Conservation (phyloP, 2,888 invertebrate species). For the Metallyticus violacea region DNA sequence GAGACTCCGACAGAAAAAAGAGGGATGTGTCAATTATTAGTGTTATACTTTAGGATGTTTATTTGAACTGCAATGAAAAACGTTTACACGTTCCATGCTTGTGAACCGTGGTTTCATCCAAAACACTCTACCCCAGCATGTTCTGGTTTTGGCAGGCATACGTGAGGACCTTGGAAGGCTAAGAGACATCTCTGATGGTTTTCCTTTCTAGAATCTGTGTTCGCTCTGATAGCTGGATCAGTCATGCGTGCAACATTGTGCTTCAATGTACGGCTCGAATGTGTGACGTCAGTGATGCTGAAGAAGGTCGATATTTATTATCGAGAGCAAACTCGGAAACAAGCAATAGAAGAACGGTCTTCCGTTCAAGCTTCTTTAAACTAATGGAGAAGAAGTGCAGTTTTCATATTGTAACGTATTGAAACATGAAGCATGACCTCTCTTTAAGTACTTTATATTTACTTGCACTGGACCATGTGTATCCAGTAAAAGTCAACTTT, state of each 20-base stretch:
- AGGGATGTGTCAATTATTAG: too few relatives aligned
- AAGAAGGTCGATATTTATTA: not conserved
- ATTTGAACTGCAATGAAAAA: too few relatives aligned
- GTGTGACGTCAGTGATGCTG: not conserved
- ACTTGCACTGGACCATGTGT: too few relatives aligned
- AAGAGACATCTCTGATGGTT: not conserved
- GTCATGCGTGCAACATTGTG: not conserved
- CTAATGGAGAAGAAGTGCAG: not conserved
- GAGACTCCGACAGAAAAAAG: too few relatives aligned
- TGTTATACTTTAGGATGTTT: too few relatives aligned
- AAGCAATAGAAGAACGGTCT: not conserved
- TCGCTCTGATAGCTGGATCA: not conserved
- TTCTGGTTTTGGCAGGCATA: too few relatives aligned
- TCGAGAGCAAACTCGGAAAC: not conserved
- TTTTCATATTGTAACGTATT: not conserved
- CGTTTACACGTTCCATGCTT: too few relatives aligned
- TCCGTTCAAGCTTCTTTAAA: not conserved
- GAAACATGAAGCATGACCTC: not conserved
- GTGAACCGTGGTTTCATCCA: too few relatives aligned
- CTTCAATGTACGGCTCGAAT: not conserved
- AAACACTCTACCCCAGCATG: too few relatives aligned
- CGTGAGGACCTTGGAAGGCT: not conserved
- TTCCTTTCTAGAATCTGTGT: not conserved
- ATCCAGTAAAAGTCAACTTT: too few relatives aligned
- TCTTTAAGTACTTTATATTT: not conserved